These are phyloP conservation scores for Junonia oenone DNA, from an alignment of 2,888 invertebrate species.

Conservation along the genomic window DNA sequence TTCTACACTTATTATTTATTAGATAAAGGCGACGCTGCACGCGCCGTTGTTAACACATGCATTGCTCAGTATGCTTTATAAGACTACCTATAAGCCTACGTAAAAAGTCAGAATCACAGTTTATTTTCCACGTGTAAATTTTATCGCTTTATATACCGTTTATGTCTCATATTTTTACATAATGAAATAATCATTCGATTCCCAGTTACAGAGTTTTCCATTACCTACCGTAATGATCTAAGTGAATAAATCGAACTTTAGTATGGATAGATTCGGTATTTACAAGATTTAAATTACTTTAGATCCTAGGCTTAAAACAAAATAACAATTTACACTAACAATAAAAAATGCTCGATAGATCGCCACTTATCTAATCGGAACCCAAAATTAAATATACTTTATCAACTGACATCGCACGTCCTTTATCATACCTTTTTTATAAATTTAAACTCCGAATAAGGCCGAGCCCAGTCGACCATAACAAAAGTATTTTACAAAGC, in stretches of 20 bases:
- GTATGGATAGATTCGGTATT: conserved; percentile 71
- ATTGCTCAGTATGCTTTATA: conserved; percentile 54
- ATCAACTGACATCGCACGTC: conserved; percentile 70
- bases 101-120: conserved; percentile 80
- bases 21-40: conserved; percentile 33
- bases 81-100: conserved; percentile 69
- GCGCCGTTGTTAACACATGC: conserved; percentile 30
- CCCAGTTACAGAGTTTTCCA: conserved; percentile 66
- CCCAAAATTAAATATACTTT: conserved; percentile 70
- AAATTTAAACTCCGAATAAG: conserved; percentile 76
- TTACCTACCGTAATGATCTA: conserved; percentile 71
- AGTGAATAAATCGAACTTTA: conserved; percentile 67
- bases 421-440: conserved; percentile 52
- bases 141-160: conserved; percentile 8
- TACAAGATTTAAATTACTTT: conserved; percentile 75
- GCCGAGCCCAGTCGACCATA: conserved; percentile 76
- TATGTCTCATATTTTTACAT: conserved; percentile 44
- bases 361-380: conserved; percentile 69
- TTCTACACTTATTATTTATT: too few species aligned
- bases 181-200: conserved; percentile 61
- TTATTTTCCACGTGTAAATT: conserved; percentile 72
- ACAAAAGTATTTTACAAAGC: conserved; percentile 75
- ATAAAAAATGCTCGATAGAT: conserved; percentile 78
- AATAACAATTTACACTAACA: conserved; percentile 79
- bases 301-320: conserved; percentile 76